Base-by-base conservation (phyloP, 2,888 invertebrate species). In the Quadroppia sp. region DNA sequence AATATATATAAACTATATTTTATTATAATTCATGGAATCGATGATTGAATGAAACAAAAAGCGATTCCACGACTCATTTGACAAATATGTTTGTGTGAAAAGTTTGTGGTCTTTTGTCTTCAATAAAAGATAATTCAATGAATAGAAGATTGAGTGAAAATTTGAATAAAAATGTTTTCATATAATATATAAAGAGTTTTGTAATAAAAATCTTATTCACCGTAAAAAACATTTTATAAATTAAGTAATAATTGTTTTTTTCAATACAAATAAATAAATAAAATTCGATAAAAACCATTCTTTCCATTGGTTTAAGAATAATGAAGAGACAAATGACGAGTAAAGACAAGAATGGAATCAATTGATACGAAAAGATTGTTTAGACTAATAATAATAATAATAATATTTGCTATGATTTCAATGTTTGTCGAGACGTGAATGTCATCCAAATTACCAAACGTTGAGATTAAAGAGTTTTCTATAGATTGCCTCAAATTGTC, bases 231-330 rank as follows among this genome's bases (percentile, higher is more conserved):
- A 17, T n/a, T n/a, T n/a, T 61, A 61, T 30, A 30, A 30, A 30
- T 61, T 61, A 61, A 61, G 61, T 61, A 61, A 61, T 32, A 61
- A 61, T 61, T 61, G 56, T 56, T 56, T 28, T 56, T 2, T 53
- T 53, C 6, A 11, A 53, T 53, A 23, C 3, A 23, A 53, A 53
- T 23, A 53, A 25, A 61, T 25, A 30, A 61, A 61, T 32, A 61
- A 32, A 9, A 32, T 15, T 20, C 32, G 11, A 61, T 2, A 30
- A 17, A 32, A 61, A 32, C 32, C 17, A 28, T 4, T n/a, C 32
- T 4, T 32, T 11, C 61, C 7, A 30, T 56, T 56, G 56, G 15
- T 56, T 56, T n/a, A n/a, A n/a, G 50, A 61, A 4, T 7, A 20
- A 17, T 30, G 61, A 61, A 61, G 61, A 61, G 61, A 61, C 61